Percentiles rank a stretch among this genome's conserved stretches.
Evolutionary conservation across 1,140 invertebrate species (phyloP).

Genomic region (Drosophila busckii): DNA sequence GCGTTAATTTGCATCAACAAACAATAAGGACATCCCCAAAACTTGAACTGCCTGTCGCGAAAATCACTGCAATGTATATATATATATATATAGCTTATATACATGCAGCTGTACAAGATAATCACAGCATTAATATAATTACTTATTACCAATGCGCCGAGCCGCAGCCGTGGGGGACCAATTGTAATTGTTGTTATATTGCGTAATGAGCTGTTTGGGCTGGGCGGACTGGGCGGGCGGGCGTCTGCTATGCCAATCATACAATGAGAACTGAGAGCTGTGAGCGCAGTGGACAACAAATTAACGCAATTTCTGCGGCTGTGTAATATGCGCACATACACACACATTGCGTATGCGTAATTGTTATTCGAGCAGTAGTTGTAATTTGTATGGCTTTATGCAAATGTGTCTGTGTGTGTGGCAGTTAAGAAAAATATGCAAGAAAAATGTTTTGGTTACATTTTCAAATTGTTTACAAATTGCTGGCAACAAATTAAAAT

Average conservation of each 20-base stretch:
- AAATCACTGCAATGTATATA: conserved; percentile 1
- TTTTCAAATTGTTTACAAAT: no score
- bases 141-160: conserved; percentile 29
- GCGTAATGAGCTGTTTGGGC: conserved; percentile 47
- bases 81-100: background rate
- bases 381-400: no score
- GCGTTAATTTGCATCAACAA: conserved; percentile 24
- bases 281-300: conserved; percentile 25
- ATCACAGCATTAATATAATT: conserved; percentile 44
- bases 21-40: background rate
- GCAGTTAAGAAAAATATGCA: no score
- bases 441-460: no score
- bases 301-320: conserved; percentile 23
- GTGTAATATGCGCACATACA: no score
- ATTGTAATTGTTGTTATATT: conserved; percentile 22
- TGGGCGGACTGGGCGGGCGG: no score
- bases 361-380: conserved; percentile 25
- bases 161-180: conserved; percentile 10
- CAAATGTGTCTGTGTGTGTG: no score
- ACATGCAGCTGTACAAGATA: conserved; percentile 17
- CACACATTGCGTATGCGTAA: conserved; percentile 18
- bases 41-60: no score
- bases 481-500: no score
- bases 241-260: no score
- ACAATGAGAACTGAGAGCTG: conserved; percentile 10